Base-by-base conservation (phyloP, 2,113 vertebrate genomes). In the Saguinus midas region DNA sequence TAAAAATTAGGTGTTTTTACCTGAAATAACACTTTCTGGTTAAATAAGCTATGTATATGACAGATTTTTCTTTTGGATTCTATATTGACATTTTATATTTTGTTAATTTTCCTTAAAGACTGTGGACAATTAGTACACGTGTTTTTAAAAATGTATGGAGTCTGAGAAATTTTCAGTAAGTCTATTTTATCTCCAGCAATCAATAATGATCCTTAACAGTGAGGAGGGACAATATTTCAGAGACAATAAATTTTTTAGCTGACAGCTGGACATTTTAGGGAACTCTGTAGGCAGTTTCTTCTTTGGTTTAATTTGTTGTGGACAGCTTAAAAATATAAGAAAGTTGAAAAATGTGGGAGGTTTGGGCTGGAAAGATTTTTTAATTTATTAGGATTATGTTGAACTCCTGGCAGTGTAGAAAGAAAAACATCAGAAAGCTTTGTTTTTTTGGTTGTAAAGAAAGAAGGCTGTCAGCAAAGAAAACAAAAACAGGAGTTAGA, bases 11-110 rank as follows among this genome's bases (percentile, higher is more conserved):
- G 10, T 13, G 0, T 48, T 93, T 64, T 94, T 79, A 61, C 4
- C 10, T 88, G 88, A 95, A 96, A 93, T 79, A 72, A 87, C 84
- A 43, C 35, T 84, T 87, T 27, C 12, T 90, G n/a, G 20, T 95
- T 89, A 88, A 94, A 66, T 90, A 73, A 88, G 21, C 17, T 75
- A 94, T 94, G 5, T 29, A 68, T 68, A 5, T 95, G 40, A 68
- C n/a, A 92, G 16, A 10, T 58, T 91, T 96, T 86, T 89, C 18
- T 81, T 93, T 87, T 50, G 83, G 45, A 48, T 1, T 95, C 9
- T 90, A 8, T 52, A 29, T 72, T 90, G 45, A 66, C 25, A 73
- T 95, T 72, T 92, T 27, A n/a, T 78, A 61, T 72, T 91, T 84
- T 93, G 7, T 73, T 88, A 29, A 55, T 90, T 90, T 94, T 88